Percentiles rank a stretch among this genome's conserved stretches.
These are phyloP conservation scores for Pyrgilauda ruficollis DNA, from an alignment of 2,113 vertebrate genomes.

Conservation along the genomic window DNA sequence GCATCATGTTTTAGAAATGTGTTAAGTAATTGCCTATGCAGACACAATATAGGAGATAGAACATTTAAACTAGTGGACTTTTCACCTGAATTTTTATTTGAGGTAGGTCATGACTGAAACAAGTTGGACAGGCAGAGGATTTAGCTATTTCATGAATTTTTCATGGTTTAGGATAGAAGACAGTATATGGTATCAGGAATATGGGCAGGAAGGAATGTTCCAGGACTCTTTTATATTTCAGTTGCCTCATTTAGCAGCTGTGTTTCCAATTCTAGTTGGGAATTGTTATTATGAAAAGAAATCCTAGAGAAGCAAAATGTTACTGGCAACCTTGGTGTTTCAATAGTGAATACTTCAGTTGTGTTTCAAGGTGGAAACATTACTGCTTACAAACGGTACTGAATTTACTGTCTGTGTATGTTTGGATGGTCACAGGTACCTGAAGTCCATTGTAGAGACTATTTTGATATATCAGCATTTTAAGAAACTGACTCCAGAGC, in stretches of 20 bases:
- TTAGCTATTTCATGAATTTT: background rate
- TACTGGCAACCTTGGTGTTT: background rate
- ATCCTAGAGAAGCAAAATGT: background rate
- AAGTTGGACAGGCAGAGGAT: background rate
- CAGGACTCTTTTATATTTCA: background rate
- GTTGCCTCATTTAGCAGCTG: background rate
- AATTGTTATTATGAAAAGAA: background rate
- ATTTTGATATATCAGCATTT: constrained; percentile 96
- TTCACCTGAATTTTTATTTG: background rate
- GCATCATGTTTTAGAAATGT: background rate
- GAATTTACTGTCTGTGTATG: background rate
- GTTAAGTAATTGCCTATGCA: background rate
- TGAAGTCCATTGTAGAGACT: constrained; percentile 92
- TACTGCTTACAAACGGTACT: background rate
- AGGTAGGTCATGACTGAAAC: background rate
- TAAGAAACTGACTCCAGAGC: constrained; percentile 85
- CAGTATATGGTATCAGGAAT: background rate
- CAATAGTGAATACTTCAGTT: background rate
- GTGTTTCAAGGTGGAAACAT: background rate
- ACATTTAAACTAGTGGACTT: background rate
- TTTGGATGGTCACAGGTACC: constrained; percentile 81
- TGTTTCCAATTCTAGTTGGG: background rate
- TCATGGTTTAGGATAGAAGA: background rate
- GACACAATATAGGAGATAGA: background rate
- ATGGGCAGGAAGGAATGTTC: background rate